Base-by-base conservation (phyloP, 1,140 invertebrate genomes). In the Acromyrmex heyeri region DNA sequence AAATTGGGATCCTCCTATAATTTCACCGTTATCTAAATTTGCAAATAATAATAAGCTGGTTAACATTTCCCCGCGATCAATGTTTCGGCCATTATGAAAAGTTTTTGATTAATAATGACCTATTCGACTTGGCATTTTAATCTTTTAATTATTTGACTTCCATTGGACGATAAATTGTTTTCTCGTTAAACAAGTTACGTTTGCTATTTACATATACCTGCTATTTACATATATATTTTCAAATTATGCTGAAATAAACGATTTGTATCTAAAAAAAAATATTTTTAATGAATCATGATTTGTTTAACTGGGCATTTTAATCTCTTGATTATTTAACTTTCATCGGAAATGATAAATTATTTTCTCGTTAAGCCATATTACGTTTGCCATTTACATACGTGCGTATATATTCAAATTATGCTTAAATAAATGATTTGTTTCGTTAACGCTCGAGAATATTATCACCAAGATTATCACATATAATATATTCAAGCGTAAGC, bases 401-500 rank as follows among this genome's bases (percentile, higher is more conserved):
- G n/a, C 55, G 55, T 21, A 24, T 78, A 34, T 21, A 53, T 21
- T 18, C 16, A 24, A 77, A n/a, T 21, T 62, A 48, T 12, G 21
- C 55, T 24, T 14, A 14, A 77, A 30, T 64, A 27, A 77, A 64
- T 24, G 72, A 59, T 76, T 76, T 38, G 38, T 76, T 30, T n/a
- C 3, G 38, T 44, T 64, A 24, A 44, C 38, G 38, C 8, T 44
- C 8, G 38, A 44, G 8, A 34, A 14, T 44, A 10, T 44, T 44
- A 50, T 30, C 59, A 21, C 18, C 38, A 21, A 14, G 1, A 10
- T 44, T 44, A 50, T n/a, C 59, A 16, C 18, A 38, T 48, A 27
- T 62, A 76, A 76, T 38, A 38, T 61, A 62, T 61, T 76, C 55
- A 7, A 27, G 18, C 38, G 38, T 65, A 65, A 65, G 24, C 59